Evolutionary conservation across 2,888 invertebrate species (phyloP).

Genomic region (Rhagonycha lutea): DNA sequence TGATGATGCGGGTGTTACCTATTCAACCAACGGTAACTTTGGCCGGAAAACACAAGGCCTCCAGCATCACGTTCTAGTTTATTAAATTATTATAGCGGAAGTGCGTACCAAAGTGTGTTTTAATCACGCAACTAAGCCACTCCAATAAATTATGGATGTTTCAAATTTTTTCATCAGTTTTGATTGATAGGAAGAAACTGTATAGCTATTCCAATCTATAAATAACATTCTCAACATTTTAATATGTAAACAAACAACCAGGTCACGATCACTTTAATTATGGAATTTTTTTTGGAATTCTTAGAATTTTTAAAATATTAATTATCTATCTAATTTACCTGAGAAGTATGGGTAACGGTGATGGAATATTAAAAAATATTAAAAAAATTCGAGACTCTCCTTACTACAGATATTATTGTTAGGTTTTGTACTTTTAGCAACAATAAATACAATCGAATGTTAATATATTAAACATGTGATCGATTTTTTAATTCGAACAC

Average conservation of each 20-base stretch:
- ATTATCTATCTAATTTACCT: not conserved
- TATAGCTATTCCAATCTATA: not conserved
- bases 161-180: not conserved
- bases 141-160: not conserved
- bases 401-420: not conserved
- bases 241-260: not conserved
- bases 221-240: not conserved
- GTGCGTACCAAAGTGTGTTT: constrained; percentile 14
- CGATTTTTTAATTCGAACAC: constrained; percentile 10
- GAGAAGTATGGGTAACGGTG: not conserved
- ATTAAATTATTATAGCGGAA: constrained; percentile 14
- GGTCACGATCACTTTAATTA: not conserved
- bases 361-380: too few relatives aligned
- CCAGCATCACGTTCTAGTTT: constrained; percentile 8
- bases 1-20: constrained; percentile 19
- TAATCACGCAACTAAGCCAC: not conserved
- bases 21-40: not conserved
- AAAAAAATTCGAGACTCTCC: not conserved
- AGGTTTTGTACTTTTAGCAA: not conserved
- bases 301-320: not conserved
- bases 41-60: constrained; percentile 12
- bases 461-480: constrained; percentile 5
- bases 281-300: not conserved
- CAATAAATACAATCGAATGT: not conserved
- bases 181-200: not conserved